Conservation (phyloP, 2,797 vertebrate species). For the Heliangelus exortis region DNA sequence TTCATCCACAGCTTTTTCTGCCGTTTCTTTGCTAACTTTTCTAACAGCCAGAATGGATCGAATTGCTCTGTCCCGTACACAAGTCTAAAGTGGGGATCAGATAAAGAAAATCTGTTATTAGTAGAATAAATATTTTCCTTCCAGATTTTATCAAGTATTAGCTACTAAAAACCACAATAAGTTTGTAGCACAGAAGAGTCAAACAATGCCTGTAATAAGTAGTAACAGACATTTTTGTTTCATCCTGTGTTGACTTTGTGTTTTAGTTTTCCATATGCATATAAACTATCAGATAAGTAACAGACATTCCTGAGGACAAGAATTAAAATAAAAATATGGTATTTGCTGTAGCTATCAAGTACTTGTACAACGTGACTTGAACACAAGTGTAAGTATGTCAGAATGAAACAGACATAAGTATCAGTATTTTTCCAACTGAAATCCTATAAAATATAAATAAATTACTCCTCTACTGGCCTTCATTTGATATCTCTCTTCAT, state of each 20-base stretch:
- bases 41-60: slow-evolving; percentile 94
- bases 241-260: neutral
- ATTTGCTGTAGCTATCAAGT: neutral
- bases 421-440: neutral
- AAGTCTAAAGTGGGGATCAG: slow-evolving; percentile 80
- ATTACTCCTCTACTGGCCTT: neutral
- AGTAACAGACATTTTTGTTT: neutral
- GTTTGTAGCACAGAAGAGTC: neutral
- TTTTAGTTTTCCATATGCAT: neutral
- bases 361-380: neutral
- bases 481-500: neutral
- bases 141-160: neutral
- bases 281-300: neutral
- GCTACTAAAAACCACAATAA: accelerated
- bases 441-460: neutral
- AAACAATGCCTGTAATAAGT: neutral
- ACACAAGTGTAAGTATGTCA: neutral
- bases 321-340: neutral
- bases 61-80: slow-evolving; percentile 89
- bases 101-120: neutral
- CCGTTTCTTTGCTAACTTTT: slow-evolving; percentile 85
- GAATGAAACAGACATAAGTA: neutral
- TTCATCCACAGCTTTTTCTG: slow-evolving; percentile 90
- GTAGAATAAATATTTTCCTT: neutral
- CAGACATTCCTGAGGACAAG: neutral